Percentiles rank a stretch among this genome's conserved stretches.
phyloP scores from a whole-genome alignment of 1,140 invertebrate species.

The Medauroidea extradentata region DNA sequence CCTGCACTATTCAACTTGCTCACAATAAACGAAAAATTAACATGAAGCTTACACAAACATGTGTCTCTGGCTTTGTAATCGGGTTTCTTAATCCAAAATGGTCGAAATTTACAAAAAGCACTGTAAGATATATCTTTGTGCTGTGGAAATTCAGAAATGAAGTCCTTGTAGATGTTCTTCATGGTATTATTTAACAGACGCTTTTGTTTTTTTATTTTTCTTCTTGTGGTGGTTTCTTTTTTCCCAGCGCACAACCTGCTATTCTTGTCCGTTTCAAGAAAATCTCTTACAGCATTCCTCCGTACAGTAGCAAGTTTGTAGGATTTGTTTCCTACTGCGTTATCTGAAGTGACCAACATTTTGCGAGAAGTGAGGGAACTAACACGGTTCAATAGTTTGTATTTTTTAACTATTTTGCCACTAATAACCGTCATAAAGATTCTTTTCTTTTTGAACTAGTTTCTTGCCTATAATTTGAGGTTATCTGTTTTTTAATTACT shows the following conservation, averaged over 20 bases:
- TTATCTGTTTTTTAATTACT: no score
- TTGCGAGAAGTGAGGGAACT: no score
- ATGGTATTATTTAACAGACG: background rate
- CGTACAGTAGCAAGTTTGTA: no score
- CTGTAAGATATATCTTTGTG: background rate
- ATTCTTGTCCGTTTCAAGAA: background rate
- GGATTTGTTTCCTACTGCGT: no score
- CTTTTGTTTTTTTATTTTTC: constrained; percentile 6
- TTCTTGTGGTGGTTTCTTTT: constrained; percentile 4
- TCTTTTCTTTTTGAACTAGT: no score
- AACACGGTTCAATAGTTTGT: no score
- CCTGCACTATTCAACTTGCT: background rate
- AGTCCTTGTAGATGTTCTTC: background rate
- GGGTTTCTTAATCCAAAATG: constrained; percentile 1
- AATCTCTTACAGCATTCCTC: no score
- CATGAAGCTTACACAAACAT: background rate
- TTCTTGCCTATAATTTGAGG: no score
- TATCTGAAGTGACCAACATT: no score
- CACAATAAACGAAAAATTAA: background rate
- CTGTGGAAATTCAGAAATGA: no score
- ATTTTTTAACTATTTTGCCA: no score
- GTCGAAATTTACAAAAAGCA: background rate
- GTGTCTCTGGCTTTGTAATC: constrained; percentile 1
- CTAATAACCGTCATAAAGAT: no score
- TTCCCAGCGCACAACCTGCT: background rate